These are phyloP conservation scores for Orthosia gothica DNA, from an alignment of 2,888 invertebrate genomes.

Conservation along the genomic window DNA sequence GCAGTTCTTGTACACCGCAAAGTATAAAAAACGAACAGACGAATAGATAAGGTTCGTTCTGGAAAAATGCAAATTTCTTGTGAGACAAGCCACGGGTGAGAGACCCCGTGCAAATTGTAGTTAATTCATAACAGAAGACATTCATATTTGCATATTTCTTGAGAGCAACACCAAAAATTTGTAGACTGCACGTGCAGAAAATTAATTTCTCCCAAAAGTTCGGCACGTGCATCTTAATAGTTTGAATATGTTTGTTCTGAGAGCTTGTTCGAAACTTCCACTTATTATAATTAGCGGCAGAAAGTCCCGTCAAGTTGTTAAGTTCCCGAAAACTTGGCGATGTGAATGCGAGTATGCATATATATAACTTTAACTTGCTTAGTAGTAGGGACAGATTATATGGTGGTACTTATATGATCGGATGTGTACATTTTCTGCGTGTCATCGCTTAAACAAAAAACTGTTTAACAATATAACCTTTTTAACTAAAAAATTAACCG, in stretches of 20 bases:
- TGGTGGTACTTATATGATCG: neutral
- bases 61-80: too few species aligned
- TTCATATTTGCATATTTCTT: neutral
- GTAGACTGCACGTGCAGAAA: constrained; percentile 13
- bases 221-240: constrained; percentile 2
- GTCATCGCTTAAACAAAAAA: too few species aligned
- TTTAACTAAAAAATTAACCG: too few species aligned
- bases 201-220: constrained; percentile 14
- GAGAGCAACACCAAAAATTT: neutral
- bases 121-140: too few species aligned
- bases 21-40: too few species aligned
- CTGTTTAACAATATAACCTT: too few species aligned
- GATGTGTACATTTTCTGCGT: too few species aligned
- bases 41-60: too few species aligned
- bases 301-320: constrained; percentile 11
- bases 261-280: constrained; percentile 3
- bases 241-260: constrained; percentile 25
- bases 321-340: constrained; percentile 9
- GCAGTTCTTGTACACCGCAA: too few species aligned
- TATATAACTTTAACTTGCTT: constrained; percentile 8
- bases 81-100: too few species aligned
- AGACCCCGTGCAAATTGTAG: too few species aligned
- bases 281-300: constrained; percentile 31
- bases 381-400: neutral
- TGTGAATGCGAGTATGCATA: constrained; percentile 27